Base-by-base conservation (phyloP, 2,888 invertebrate genomes). In the Hydropsyche betteni region DNA sequence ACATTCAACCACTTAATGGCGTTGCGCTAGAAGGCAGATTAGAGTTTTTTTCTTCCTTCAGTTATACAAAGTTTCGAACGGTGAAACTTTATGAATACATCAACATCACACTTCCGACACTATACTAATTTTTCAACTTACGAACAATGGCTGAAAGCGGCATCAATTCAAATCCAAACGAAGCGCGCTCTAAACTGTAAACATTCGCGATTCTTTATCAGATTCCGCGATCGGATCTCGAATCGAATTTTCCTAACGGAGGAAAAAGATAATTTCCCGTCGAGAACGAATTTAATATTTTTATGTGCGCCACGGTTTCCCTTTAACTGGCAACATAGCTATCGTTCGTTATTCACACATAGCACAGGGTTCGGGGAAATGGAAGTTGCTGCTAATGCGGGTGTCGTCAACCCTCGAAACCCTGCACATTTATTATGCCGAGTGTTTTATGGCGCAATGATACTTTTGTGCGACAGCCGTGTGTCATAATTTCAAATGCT, bases 241-340 rank as follows among this genome's bases (percentile, higher is more conserved):
- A 24, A 24, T 24, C 24, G 24, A 24, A 24, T 61, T 61, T 61
- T 61, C 61, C 24, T 14, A 14, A 4, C 61, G 24, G 4, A 5
- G 7, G 24, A n/a, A 5, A 6, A 24, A 34, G 51, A 74, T 73
- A 76, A 69, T 76, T 58, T 38, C 51, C 50, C 38, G 55, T 12
- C 36, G 51, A 69, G 38, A 24, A 10, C 5, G 6, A 50, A 5
- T 69, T 8, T 64, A 8, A 64, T 36, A 33, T 7, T 64, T 64
- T 64, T 64, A 64, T 64, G 10, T 12, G 33, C 34, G 36, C n/a
- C 7, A 64, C 72, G 61, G 72, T 74, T 75, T 75, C 68, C 75
- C 74, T 71, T 64, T 76, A 78, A 73, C 76, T 74, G 78, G 78
- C 78, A 78, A 78, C 78, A 76, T 74, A 61, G 78, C 78, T 74